These are phyloP conservation scores for Balanococcus diminutus DNA, from an alignment of 2,888 invertebrate species.

Conservation along the genomic window DNA sequence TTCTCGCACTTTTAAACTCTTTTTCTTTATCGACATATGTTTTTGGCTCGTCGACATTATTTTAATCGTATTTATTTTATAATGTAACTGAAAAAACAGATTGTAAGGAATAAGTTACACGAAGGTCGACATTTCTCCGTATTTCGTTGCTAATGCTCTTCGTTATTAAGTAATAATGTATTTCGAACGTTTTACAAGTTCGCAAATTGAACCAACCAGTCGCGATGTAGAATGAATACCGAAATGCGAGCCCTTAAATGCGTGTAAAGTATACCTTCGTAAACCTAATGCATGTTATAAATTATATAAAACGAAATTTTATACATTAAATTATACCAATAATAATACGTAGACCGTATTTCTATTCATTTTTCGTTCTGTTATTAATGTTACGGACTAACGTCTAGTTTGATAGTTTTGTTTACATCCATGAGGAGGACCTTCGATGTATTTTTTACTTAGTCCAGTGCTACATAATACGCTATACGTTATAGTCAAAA, in stretches of 20 bases:
- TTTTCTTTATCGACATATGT: background rate
- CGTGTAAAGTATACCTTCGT: background rate
- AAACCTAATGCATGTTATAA: background rate
- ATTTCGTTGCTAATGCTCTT: background rate
- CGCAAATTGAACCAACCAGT: background rate
- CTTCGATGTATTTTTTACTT: too few species aligned
- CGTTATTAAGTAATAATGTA: background rate
- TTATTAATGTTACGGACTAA: too few species aligned
- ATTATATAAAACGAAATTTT: background rate
- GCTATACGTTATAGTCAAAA: too few species aligned
- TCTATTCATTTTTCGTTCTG: background rate
- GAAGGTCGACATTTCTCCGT: background rate
- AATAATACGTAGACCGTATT: background rate
- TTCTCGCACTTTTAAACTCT: background rate
- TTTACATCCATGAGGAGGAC: background rate
- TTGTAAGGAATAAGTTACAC: background rate
- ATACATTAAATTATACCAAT: background rate
- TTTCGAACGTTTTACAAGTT: background rate
- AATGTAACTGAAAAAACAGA: background rate
- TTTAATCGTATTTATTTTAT: background rate
- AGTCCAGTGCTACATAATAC: too few species aligned
- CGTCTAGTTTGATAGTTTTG: too few species aligned
- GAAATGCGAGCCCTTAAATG: background rate
- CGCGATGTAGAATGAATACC: too few species aligned
- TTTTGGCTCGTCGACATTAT: background rate